Evolutionary conservation across 2,888 invertebrate genomes (phyloP).

Genomic region (Trichopria drosophilae): DNA sequence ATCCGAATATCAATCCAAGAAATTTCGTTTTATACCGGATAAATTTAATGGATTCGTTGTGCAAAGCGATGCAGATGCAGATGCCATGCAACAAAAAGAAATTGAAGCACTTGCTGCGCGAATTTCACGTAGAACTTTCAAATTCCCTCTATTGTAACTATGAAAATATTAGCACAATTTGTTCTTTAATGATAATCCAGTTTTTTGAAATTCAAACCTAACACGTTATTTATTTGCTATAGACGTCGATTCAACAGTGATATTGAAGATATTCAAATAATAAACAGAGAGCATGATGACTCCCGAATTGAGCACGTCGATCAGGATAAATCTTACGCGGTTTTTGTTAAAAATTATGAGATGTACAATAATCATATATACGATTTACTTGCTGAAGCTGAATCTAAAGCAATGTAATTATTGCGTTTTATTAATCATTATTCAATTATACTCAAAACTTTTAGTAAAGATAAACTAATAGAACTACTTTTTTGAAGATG

Average conservation of each 20-base stretch:
- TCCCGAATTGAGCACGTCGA: conserved; percentile 61
- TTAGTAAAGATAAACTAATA: no score
- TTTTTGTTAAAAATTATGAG: conserved; percentile 93
- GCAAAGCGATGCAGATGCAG: conserved; percentile 81
- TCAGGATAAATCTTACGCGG: conserved; percentile 81
- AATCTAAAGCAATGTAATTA: conserved; percentile 63
- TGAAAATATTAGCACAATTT: no score
- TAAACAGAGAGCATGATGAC: conserved; percentile 44
- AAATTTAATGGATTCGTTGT: conserved; percentile 92
- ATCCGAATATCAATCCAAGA: conserved; percentile 78
- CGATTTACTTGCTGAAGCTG: conserved; percentile 89
- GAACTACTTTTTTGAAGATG: no score
- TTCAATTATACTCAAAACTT: no score
- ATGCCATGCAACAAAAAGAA: conserved; percentile 80
- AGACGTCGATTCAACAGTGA: conserved; percentile 60
- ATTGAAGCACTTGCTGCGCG: conserved; percentile 60
- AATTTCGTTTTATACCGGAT: conserved; percentile 91
- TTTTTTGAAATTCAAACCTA: no score
- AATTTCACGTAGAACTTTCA: conserved; percentile 47
- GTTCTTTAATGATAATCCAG: no score
- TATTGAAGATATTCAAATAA: conserved; percentile 49
- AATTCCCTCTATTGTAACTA: conserved; percentile 51
- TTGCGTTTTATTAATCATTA: conserved; percentile 75
- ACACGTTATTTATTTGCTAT: no score
- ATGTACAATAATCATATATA: conserved; percentile 96